A percentile compares a stretch with the other conserved stretches of the same genome.
Conservation (phyloP, 2,797 vertebrate genomes). For the Poeciliopsis presidionis region DNA sequence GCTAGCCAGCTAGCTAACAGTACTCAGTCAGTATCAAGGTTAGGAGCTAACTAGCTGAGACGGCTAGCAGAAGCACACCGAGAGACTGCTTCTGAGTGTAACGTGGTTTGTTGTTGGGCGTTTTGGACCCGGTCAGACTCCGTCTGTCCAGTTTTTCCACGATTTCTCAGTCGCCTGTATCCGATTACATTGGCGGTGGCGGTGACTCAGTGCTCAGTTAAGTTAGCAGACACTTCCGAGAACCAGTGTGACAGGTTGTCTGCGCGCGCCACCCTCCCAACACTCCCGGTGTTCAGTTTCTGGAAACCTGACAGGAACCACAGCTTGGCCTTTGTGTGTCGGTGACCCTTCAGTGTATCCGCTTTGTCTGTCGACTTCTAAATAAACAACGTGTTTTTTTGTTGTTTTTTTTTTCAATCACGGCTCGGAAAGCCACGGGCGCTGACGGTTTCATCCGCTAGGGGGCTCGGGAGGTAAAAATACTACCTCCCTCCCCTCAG, state of each 20-base stretch:
- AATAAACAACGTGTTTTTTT: neutral
- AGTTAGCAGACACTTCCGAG: constrained; percentile 54
- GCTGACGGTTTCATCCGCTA: constrained; percentile 58
- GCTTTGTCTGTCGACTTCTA: neutral
- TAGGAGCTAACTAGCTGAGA: constrained; percentile 65
- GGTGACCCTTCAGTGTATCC: neutral
- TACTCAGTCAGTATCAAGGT: constrained; percentile 65
- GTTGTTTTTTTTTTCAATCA: constrained; percentile 16
- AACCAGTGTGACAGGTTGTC: constrained; percentile 78
- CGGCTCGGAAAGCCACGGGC: constrained; percentile 13
- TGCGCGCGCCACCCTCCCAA: constrained; percentile 42
- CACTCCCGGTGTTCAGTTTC: constrained; percentile 23
- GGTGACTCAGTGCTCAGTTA: constrained; percentile 35
- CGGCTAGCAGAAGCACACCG: constrained; percentile 37
- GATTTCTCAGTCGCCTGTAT: constrained; percentile 4
- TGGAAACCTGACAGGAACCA: neutral
- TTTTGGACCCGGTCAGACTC: neutral
- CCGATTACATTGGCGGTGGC: constrained; percentile 33
- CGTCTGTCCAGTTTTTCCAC: neutral
- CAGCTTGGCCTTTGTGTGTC: neutral
- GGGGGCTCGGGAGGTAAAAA: constrained; percentile 63
- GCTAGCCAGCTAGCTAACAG: constrained; percentile 67
- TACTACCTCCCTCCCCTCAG: constrained; percentile 46
- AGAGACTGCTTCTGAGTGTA: neutral
- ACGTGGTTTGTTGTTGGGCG: neutral